Evolutionary conservation across 2,888 invertebrate genomes (phyloP).

Genomic region (Scaptomyza polygonia): DNA sequence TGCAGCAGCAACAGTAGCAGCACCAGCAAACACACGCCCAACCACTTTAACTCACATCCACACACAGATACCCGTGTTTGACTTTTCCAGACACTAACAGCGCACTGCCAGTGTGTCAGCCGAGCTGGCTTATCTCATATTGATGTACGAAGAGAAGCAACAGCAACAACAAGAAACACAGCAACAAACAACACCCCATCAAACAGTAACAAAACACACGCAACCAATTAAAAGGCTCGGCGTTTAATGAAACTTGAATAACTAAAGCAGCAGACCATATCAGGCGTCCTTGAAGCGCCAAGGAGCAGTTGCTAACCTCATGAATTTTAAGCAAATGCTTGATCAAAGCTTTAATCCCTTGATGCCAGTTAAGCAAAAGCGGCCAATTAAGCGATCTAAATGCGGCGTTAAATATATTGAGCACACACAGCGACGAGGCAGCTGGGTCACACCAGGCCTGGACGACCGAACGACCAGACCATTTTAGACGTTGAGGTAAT

Average conservation of each 20-base stretch:
- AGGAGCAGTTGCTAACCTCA: slow-evolving; percentile 27
- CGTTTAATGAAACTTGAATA: slow-evolving; percentile 72
- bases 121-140: slow-evolving; percentile 61
- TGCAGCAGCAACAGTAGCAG: slow-evolving; percentile 1
- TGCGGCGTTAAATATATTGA: slow-evolving; percentile 69
- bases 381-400: slow-evolving; percentile 73
- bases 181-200: slow-evolving; percentile 3
- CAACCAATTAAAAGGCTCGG: slow-evolving; percentile 61
- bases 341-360: slow-evolving; percentile 75
- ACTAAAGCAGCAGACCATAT: slow-evolving; percentile 26
- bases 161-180: slow-evolving; percentile 1
- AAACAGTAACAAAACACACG: slow-evolving; percentile 16
- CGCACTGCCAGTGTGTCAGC: slow-evolving; percentile 60
- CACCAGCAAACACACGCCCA: slow-evolving; percentile 10
- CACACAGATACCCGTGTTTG: slow-evolving; percentile 32
- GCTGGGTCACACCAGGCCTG: slow-evolving; percentile 2
- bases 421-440: slow-evolving; percentile 27
- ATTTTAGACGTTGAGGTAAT: slow-evolving; percentile 42
- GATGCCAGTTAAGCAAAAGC: slow-evolving; percentile 71
- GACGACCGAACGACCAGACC: slow-evolving; percentile 27
- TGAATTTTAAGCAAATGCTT: slow-evolving; percentile 73
- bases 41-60: slow-evolving; percentile 9
- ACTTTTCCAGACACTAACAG: slow-evolving; percentile 47
- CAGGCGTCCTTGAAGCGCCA: slow-evolving; percentile 54
- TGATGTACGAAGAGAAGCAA: slow-evolving; percentile 55